Base-by-base conservation (phyloP, 2,797 vertebrate genomes). In the Kryptopterus vitreolus region DNA sequence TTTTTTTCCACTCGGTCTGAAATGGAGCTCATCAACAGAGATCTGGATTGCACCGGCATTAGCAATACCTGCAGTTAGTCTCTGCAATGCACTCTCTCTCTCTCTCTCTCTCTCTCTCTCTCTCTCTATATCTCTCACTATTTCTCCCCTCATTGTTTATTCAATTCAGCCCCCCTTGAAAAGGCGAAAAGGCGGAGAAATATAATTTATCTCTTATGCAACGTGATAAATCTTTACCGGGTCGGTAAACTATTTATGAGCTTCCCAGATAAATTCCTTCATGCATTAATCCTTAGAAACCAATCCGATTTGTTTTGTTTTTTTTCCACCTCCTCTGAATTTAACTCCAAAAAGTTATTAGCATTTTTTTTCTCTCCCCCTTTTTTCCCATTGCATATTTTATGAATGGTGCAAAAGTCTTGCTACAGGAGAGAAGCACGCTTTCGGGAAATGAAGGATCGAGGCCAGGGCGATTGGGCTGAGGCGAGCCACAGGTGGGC, bases 201-300 rank as follows among this genome's bases (percentile, higher is more conserved):
- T 87, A 86, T 85, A 78, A 87, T 89, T 88, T 87, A 87, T 88
- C 86, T 86, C 82, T 87, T 84, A 88, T 80, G 81, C 83, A 84
- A 85, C 70, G 86, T 87, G 87, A 89, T 88, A 85, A 89, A 88
- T 89, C 86, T 87, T 87, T 82, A 71, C 86, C 82, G 81, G 87
- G 69, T 87, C 82, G 73, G 87, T 89, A 86, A 89, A 89, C 88
- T 89, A 89, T 89, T 89, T 88, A 88, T 89, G 87, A 88, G 86
- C 79, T 83, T 81, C 86, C 83, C 80, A 80, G 82, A 83, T 84
- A 84, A 85, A 79, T 76, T 83, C 82, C 83, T 85, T 87, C 85
- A 87, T 87, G 87, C 83, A 77, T 86, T 84, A 79, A 76, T 84
- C 5, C 70, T 78, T 58, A 63, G 57, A 70, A 72, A 33, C 63